Percentiles rank a stretch among this genome's conserved stretches.
These are phyloP conservation scores for Sturnira hondurensis DNA, from an alignment of 2,113 vertebrate species.

Conservation along the genomic window DNA sequence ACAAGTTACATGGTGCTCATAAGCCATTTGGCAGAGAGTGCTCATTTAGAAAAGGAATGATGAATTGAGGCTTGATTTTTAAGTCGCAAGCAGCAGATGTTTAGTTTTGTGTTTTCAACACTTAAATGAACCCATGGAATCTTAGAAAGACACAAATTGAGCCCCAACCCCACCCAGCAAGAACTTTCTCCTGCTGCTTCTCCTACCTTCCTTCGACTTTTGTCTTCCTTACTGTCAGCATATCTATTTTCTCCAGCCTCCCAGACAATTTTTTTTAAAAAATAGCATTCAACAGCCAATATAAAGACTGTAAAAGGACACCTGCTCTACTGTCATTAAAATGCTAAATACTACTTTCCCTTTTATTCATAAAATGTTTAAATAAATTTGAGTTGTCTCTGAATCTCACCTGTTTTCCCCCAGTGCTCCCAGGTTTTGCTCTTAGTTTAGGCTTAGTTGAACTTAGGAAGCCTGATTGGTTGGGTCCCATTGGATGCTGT, in stretches of 20 bases:
- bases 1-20: not conserved
- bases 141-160: not conserved
- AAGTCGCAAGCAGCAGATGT: not conserved
- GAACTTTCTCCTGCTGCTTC: not conserved
- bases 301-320: not conserved
- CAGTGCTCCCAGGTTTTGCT: not conserved
- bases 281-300: not conserved
- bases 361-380: not conserved
- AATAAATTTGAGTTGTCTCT: not conserved
- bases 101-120: not conserved
- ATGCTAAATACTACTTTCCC: not conserved
- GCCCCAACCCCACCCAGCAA: not conserved
- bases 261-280: not conserved
- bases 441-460: not conserved
- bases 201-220: not conserved
- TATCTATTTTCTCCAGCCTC: slow-evolving; percentile 35
- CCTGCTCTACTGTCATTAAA: not conserved
- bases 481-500: not conserved
- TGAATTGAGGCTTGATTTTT: not conserved
- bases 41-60: not conserved
- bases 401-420: not conserved
- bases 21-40: not conserved
- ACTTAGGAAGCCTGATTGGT: not conserved
- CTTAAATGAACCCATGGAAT: not conserved
- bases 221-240: not conserved